phyloP scores from a whole-genome alignment of 2,888 invertebrate genomes.

The Oxystoma pomonae region DNA sequence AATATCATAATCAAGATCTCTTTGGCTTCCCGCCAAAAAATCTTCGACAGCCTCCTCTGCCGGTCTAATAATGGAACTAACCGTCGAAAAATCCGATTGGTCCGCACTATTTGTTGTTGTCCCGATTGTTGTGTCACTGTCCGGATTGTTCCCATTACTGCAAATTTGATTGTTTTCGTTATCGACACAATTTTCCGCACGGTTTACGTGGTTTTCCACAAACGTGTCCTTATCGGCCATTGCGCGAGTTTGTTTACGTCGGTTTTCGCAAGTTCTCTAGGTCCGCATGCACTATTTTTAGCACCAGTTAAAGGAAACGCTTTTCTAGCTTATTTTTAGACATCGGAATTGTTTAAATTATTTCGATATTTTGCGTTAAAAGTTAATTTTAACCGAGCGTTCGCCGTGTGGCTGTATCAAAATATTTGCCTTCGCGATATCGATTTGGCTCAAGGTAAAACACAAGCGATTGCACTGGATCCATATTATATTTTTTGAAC shows the following conservation, averaged over 20 bases:
- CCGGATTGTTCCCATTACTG: constrained; percentile 22
- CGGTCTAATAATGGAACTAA: constrained; percentile 31
- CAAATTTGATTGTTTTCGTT: constrained; percentile 10
- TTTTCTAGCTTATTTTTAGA: not conserved
- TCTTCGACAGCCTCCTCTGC: constrained; percentile 41
- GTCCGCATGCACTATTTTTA: not conserved
- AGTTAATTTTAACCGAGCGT: not conserved
- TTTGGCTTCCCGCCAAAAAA: constrained; percentile 40
- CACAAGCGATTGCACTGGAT: constrained; percentile 11
- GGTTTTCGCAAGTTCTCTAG: not conserved
- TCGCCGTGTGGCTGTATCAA: constrained; percentile 6
- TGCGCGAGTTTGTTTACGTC: not conserved
- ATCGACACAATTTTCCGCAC: not conserved
- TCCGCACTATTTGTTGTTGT: constrained; percentile 28
- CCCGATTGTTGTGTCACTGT: constrained; percentile 29
- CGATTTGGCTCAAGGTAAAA: constrained; percentile 23
- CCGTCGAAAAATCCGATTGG: constrained; percentile 17
- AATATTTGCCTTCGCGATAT: constrained; percentile 19
- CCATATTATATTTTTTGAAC: constrained; percentile 16
- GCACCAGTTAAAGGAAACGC: not conserved
- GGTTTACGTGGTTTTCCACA: not conserved
- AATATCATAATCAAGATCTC: not conserved
- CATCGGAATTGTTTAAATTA: not conserved
- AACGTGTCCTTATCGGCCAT: not conserved
- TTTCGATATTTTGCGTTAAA: not conserved